Conservation (phyloP, 2,888 invertebrate species). For the Eumerus sabulonum region DNA sequence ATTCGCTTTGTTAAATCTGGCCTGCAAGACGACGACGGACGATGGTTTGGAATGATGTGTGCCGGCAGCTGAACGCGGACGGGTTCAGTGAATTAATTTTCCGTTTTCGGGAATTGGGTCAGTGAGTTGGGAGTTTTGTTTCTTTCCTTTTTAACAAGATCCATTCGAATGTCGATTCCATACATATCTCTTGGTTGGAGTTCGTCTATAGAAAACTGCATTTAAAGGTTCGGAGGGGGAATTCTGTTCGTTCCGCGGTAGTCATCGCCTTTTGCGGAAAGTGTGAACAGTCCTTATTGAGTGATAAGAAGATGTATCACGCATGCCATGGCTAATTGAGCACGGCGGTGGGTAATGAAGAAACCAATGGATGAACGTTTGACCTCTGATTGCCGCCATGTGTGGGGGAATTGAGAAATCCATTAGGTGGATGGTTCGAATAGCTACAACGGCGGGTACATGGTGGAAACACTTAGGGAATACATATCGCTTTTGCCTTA, state of each 20-base stretch:
- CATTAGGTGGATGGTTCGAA: conserved; percentile 40
- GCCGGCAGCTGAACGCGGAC: conserved; percentile 40
- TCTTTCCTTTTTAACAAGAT: not conserved
- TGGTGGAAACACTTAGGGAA: conserved; percentile 27
- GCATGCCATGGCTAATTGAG: conserved; percentile 56
- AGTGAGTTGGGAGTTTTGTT: conserved; percentile 32
- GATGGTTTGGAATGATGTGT: conserved; percentile 28
- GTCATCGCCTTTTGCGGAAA: conserved; percentile 52
- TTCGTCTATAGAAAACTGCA: conserved; percentile 11
- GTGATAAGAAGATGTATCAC: conserved; percentile 56
- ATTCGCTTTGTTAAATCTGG: conserved; percentile 55
- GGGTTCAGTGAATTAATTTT: conserved; percentile 64
- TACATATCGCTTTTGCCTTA: conserved; percentile 41
- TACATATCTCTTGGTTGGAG: not conserved
- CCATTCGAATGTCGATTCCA: too few relatives aligned
- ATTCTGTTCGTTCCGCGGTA: conserved; percentile 17
- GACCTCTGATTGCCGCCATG: conserved; percentile 47
- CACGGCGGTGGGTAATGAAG: conserved; percentile 29
- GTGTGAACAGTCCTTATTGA: conserved; percentile 64
- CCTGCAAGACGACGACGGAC: not conserved
- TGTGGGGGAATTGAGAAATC: conserved; percentile 35
- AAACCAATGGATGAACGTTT: conserved; percentile 38
- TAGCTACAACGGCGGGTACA: conserved; percentile 46
- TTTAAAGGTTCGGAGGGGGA: conserved; percentile 19
- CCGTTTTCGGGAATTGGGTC: conserved; percentile 66